Base-by-base conservation (phyloP, 2,113 vertebrate species). In the Passer domesticus region DNA sequence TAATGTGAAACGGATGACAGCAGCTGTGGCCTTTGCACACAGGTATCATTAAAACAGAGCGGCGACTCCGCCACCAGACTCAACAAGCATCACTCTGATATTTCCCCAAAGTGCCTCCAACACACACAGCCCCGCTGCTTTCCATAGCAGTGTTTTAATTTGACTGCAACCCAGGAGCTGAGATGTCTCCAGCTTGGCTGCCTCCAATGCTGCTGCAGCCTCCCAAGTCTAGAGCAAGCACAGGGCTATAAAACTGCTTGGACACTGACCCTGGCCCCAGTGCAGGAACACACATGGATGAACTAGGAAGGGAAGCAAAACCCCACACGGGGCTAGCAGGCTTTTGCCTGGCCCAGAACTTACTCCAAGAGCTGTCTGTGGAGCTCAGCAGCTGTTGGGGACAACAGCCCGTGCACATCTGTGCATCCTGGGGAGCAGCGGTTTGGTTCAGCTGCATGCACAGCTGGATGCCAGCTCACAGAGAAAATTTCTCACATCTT, bases 1-100 rank as follows among this genome's bases (percentile, higher is more conserved):
- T 88, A 69, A 91, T 41, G 77, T 58, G 92, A 95, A 94, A 92
- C 24, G n/a, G 87, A 95, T 89, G 79, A 92, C 83, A 95, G 89
- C 91, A 91, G 81, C 81, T 68, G 46, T 89, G 94, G 92, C 90
- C 95, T 94, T 93, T 95, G 79, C 85, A 47, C 84, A 83, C 82
- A 95, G 91, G 87, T 95, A 95, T 95, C 92, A 93, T 95, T 95
- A 96, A 87, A 94, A 87, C 37, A 58, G 68, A 52, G 69, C 0
- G 2, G 80, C 62, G 56, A 50, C 62, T 91, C 76, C 0, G 0
- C 46, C 67, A 80, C 13, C 87, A 89, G 87, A 94, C 83, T 82
- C 91, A 58, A 87, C 91, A 92, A 82, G 80, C 46, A 1, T 23
- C 0, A 0, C 49, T 55, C 59, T 55, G 79, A 8, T 81, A 89